Conservation (phyloP, 1,140 invertebrate genomes). For the Condylostylus longicornis region DNA sequence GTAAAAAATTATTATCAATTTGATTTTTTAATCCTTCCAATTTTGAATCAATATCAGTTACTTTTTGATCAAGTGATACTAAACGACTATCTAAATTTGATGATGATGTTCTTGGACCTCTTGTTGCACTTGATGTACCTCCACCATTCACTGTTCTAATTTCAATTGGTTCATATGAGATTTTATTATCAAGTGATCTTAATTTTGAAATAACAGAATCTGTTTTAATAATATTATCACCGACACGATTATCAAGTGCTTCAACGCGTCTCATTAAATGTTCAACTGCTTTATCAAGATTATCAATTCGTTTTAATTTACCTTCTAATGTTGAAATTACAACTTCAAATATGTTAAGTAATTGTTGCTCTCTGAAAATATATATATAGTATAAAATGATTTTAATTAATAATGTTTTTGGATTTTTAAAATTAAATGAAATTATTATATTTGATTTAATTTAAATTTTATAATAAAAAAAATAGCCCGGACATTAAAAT, state of each 20-base stretch:
- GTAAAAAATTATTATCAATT: conserved; percentile 63
- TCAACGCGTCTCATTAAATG: conserved; percentile 70
- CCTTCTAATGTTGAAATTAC: conserved; percentile 74
- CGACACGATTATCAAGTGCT: conserved; percentile 58
- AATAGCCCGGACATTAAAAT: too few species aligned
- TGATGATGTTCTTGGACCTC: conserved; percentile 13
- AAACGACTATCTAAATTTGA: conserved; percentile 43
- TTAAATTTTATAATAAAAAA: too few species aligned
- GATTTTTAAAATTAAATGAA: too few species aligned
- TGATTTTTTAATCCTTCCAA: conserved; percentile 61
- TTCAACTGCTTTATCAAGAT: conserved; percentile 70
- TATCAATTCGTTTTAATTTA: conserved; percentile 72
- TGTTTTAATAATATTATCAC: conserved; percentile 69
- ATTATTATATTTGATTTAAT: too few species aligned
- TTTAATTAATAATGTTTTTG: too few species aligned
- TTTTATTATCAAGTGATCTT: conserved; percentile 50
- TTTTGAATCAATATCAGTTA: conserved; percentile 64
- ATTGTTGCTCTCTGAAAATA: conserved; percentile 67
- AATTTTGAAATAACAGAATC: conserved; percentile 63
- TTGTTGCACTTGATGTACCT: conserved; percentile 15
- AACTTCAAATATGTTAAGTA: conserved; percentile 76
- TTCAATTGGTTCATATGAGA: conserved; percentile 40
- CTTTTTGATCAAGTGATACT: conserved; percentile 59
- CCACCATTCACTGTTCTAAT: too few species aligned
- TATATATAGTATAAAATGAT: too few species aligned